phyloP scores from a whole-genome alignment of 2,888 invertebrate genomes.

The Mesoligia furuncula region DNA sequence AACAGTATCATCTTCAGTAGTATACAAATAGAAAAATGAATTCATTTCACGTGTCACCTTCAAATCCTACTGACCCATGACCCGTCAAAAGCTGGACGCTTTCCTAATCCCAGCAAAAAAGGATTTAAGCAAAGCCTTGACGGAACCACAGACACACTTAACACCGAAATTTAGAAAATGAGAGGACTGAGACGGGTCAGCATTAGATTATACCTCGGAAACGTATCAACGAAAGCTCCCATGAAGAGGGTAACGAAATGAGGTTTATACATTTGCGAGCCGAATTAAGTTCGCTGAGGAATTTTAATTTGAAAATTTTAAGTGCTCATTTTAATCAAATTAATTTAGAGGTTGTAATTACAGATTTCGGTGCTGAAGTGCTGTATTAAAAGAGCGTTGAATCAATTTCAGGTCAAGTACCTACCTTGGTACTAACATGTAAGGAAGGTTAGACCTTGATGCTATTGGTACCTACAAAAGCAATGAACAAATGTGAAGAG shows the following conservation, averaged over 20 bases:
- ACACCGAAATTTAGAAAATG: conserved; percentile 73
- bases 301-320: conserved; percentile 75
- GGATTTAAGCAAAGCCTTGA: conserved; percentile 62
- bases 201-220: conserved; percentile 79
- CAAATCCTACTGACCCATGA: conserved; percentile 14
- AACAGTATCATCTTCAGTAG: background rate
- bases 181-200: conserved; percentile 71
- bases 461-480: background rate
- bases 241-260: conserved; percentile 84
- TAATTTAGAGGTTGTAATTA: conserved; percentile 61
- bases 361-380: conserved; percentile 20
- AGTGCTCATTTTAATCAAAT: conserved; percentile 68
- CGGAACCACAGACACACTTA: conserved; percentile 61
- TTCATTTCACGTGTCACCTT: conserved; percentile 12
- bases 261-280: conserved; percentile 81
- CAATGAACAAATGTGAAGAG: background rate
- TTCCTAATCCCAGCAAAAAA: conserved; percentile 65
- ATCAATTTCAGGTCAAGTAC: conserved; percentile 8
- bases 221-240: conserved; percentile 79
- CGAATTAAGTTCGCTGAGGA: conserved; percentile 74
- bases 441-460: background rate
- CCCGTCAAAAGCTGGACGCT: conserved; percentile 46
- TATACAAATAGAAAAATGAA: background rate
- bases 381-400: conserved; percentile 8
- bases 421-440: background rate